A percentile compares a stretch with the other conserved stretches of the same genome.
Evolutionary conservation across 2,888 invertebrate genomes (phyloP).

Genomic region (Oscheius myriophilus): DNA sequence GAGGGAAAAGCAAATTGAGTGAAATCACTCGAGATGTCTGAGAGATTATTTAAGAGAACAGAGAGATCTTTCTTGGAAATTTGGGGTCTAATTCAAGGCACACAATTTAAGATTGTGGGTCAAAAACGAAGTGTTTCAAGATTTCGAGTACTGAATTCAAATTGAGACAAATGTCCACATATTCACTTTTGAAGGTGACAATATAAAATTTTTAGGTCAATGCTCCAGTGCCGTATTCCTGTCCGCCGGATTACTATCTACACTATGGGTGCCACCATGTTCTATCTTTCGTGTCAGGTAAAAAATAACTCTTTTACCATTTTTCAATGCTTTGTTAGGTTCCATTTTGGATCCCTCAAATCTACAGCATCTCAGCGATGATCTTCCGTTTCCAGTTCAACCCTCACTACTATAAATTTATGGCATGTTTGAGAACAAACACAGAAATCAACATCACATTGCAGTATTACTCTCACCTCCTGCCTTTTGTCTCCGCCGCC

Average conservation of each 20-base stretch:
- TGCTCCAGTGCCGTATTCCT: slow-evolving; percentile 59
- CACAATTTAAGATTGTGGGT: too few species aligned
- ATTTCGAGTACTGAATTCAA: too few species aligned
- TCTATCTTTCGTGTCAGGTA: slow-evolving; percentile 52
- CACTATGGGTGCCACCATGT: slow-evolving; percentile 55
- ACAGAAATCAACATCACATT: background rate
- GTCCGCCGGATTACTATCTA: slow-evolving; percentile 56
- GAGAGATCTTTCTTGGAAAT: too few species aligned
- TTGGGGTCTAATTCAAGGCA: too few species aligned
- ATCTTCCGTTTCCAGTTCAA: slow-evolving; percentile 33
- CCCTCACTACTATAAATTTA: slow-evolving; percentile 34
- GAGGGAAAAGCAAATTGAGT: background rate
- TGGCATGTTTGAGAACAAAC: slow-evolving; percentile 19
- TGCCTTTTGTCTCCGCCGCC: slow-evolving; percentile 53
- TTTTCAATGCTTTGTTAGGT: slow-evolving; percentile 8
- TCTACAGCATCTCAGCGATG: slow-evolving; percentile 36
- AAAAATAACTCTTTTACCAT: too few species aligned
- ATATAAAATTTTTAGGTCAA: slow-evolving; percentile 36
- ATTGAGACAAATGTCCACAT: too few species aligned
- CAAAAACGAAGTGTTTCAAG: too few species aligned
- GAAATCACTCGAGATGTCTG: slow-evolving; percentile 4
- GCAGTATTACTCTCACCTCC: slow-evolving; percentile 50
- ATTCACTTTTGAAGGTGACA: background rate
- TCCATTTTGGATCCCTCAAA: slow-evolving; percentile 58
- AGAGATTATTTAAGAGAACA: too few species aligned